These are phyloP conservation scores for Ennomos quercinarius DNA, from an alignment of 2,888 invertebrate species.

Conservation along the genomic window DNA sequence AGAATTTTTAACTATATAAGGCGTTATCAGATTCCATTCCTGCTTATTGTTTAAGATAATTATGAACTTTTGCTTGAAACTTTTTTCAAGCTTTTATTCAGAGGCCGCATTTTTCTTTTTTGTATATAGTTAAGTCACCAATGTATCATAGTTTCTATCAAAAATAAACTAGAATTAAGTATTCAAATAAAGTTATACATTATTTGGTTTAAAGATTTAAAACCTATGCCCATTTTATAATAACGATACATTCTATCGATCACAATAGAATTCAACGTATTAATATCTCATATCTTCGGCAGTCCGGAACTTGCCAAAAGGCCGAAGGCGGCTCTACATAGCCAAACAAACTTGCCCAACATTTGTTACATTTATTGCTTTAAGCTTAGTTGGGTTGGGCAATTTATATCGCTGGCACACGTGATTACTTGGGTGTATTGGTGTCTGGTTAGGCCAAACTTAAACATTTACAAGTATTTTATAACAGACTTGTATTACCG, in stretches of 20 bases:
- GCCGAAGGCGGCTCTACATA: conserved; percentile 23
- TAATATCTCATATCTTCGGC: conserved; percentile 22
- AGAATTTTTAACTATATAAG: too few species aligned
- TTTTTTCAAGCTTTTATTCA: too few species aligned
- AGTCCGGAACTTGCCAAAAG: conserved; percentile 25
- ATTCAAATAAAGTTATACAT: too few species aligned
- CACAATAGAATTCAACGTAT: conserved; percentile 16
- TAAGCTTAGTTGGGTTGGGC: conserved; percentile 33
- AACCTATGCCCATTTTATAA: neutral
- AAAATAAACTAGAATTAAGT: too few species aligned
- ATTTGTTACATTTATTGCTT: conserved; percentile 46
- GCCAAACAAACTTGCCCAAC: conserved; percentile 41
- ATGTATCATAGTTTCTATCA: too few species aligned
- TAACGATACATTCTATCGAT: conserved; percentile 15
- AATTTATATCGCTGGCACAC: conserved; percentile 28
- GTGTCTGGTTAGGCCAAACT: conserved; percentile 9
- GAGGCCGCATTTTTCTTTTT: too few species aligned
- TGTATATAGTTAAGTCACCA: too few species aligned
- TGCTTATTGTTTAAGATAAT: too few species aligned
- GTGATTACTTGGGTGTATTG: conserved; percentile 23
- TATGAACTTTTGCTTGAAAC: too few species aligned
- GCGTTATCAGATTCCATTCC: too few species aligned
- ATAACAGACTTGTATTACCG: too few species aligned
- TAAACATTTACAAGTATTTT: conserved; percentile 2
- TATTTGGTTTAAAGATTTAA: too few species aligned